Evolutionary conservation across 2,888 invertebrate species (phyloP), one percentile per base, ranked within the genome.

Genomic region (Cordylochernes scorpioides): DNA sequence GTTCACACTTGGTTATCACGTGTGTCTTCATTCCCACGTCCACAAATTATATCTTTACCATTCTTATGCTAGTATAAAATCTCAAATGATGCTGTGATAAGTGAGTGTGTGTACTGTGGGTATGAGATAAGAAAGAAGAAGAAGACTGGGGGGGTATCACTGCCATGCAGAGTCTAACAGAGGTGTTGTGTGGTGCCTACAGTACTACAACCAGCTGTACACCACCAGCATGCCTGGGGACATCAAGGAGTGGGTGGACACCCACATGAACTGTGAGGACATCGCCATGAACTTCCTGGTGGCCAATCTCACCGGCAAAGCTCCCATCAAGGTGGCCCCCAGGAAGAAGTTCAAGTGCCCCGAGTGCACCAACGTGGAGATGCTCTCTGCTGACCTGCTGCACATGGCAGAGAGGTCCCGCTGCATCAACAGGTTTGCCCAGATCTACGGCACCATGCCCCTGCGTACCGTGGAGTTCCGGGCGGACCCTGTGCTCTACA

Each of bases 251-350:
- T 86, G 78, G 77, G 86, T 88, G 1, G 88, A 91, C 51, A 70
- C 74, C 10, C 72, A 77, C 48, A 86, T 88, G 74, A 91, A 91
- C 55, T 91, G 88, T 50, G 91, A 91, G 53, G 88, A 91, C 49
- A 84, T 91, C 43, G 88, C 88, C 2, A 88, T 91, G 82, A 91
- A 91, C 55, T 91, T 88, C 56, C 64, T 91, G 4, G 75, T 91
- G 17, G 73, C 86, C 3, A 86, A 88, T 51, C 57, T 75, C 12
- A 88, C 88, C 0, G 72, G 77, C 43, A 86, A 86, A 57, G 71
- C 86, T 2, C 86, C 88, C 0, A 80, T 91, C 17, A 57, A 57
- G 43, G 45, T 88, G 17, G 73, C 84, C 0, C 86, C 88, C 0
- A 63, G 86, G 4, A 88, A 91, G 50, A 91, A 91, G 51, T 91